Evolutionary conservation across 1,140 invertebrate species (phyloP).

Genomic region (Aphaenogaster ashmeadi): DNA sequence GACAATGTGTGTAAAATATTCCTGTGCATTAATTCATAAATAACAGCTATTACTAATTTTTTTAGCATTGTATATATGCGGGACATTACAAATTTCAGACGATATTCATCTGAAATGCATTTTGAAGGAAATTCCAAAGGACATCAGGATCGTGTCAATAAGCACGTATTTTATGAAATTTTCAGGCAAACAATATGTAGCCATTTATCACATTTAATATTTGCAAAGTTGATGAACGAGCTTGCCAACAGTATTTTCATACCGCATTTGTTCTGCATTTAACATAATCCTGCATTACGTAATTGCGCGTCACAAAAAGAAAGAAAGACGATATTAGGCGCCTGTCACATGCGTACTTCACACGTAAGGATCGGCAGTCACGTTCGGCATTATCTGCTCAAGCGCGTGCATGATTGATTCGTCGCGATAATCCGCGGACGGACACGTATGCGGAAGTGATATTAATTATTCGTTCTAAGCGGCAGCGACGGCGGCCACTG

Average conservation of each 20-base stretch:
- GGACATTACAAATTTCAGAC: neutral
- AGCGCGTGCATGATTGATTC: slow-evolving; percentile 44
- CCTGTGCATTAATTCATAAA: neutral
- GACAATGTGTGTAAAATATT: neutral
- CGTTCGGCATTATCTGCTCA: slow-evolving; percentile 15
- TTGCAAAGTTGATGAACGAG: neutral
- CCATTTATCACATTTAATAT: neutral
- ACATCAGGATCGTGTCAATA: neutral
- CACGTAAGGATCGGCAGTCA: neutral
- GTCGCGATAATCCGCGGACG: slow-evolving; percentile 61
- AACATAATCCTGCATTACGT: neutral
- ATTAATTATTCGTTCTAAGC: slow-evolving; percentile 79
- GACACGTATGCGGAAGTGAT: slow-evolving; percentile 65
- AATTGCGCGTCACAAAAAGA: neutral
- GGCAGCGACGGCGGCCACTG: slow-evolving; percentile 13
- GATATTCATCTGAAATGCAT: neutral
- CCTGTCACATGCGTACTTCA: neutral
- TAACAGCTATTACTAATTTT: neutral
- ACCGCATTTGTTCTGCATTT: neutral
- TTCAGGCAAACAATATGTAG: neutral
- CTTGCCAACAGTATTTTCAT: neutral
- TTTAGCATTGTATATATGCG: neutral
- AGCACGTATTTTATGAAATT: slow-evolving; percentile 4
- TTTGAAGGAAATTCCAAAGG: neutral
- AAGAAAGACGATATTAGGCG: neutral